These are phyloP conservation scores for Eupithecia vulgata DNA, from an alignment of 2,888 invertebrate species.

Conservation along the genomic window DNA sequence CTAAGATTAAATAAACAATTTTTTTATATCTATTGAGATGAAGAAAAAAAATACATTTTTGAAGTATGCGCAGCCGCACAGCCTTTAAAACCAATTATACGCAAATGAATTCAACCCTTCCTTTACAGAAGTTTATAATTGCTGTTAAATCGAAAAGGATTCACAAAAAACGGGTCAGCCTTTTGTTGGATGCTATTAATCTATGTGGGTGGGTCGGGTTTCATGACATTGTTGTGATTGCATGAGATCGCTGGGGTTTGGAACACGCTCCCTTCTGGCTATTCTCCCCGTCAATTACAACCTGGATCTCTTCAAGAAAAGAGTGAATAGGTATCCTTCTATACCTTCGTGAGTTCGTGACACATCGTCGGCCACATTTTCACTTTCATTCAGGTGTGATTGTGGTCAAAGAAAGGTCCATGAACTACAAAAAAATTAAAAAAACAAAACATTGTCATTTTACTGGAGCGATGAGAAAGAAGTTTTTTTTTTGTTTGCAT, in stretches of 20 bases:
- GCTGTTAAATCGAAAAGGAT: conserved; percentile 80
- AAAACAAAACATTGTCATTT: no score
- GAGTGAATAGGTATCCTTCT: no score
- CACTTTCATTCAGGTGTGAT: no score
- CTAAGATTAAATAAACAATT: neutral
- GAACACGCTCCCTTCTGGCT: no score
- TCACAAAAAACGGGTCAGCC: conserved; percentile 63
- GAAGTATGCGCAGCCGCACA: conserved; percentile 17
- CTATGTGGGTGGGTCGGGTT: conserved; percentile 75
- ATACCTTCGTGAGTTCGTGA: no score
- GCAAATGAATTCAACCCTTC: conserved; percentile 76
- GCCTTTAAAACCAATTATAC: conserved; percentile 74
- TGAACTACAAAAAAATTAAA: no score
- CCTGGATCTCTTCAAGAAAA: no score
- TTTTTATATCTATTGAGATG: neutral
- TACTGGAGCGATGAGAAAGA: no score
- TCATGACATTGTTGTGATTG: conserved; percentile 53
- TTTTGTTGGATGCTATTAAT: conserved; percentile 75
- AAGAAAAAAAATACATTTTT: neutral
- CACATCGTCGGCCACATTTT: no score
- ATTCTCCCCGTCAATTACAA: no score
- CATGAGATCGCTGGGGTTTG: conserved; percentile 33
- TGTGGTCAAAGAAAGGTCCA: no score
- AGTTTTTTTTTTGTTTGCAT: no score
- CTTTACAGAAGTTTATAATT: conserved; percentile 80